Percentiles rank a stretch among this genome's conserved stretches.
phyloP scores from a whole-genome alignment of 2,797 vertebrate species.

The Siniperca scherzeri region DNA sequence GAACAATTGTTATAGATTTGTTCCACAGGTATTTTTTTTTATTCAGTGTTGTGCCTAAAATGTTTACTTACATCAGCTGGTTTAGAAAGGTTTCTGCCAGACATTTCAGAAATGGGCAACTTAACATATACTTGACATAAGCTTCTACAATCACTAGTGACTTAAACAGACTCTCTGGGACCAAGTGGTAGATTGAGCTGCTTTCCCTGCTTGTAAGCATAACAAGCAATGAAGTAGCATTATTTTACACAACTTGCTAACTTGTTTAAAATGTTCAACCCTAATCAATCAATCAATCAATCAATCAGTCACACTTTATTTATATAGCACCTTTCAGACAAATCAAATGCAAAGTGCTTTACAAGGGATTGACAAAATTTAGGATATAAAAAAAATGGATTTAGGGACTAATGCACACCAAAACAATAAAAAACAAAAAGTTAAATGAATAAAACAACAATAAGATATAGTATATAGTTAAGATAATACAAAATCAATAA shows the following conservation, averaged over 20 bases:
- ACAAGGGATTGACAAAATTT: too few relatives aligned
- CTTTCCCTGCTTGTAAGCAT: neutral
- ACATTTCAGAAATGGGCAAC: conserved; percentile 14
- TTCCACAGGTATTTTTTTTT: neutral
- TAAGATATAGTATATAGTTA: too few relatives aligned
- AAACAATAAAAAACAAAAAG: too few relatives aligned
- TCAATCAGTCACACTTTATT: too few relatives aligned
- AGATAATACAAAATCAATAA: too few relatives aligned
- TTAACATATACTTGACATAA: conserved; percentile 7
- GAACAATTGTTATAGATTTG: neutral
- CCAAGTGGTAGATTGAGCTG: conserved; percentile 13
- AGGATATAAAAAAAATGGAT: too few relatives aligned
- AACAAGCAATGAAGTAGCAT: conserved; percentile 16
- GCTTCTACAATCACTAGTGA: conserved; percentile 9
- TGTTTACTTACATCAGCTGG: conserved; percentile 1
- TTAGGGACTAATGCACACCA: too few relatives aligned
- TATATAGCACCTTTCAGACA: too few relatives aligned
- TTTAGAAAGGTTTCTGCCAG: neutral
- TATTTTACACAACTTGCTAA: neutral
- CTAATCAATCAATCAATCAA: too few relatives aligned
- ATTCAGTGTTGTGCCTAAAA: neutral
- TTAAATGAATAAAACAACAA: too few relatives aligned
- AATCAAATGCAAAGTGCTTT: too few relatives aligned
- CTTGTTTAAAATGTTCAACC: neutral
- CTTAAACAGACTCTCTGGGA: conserved; percentile 15